These are phyloP conservation scores for Eustalomyia histrio DNA, from an alignment of 2,888 invertebrate species.

Conservation along the genomic window DNA sequence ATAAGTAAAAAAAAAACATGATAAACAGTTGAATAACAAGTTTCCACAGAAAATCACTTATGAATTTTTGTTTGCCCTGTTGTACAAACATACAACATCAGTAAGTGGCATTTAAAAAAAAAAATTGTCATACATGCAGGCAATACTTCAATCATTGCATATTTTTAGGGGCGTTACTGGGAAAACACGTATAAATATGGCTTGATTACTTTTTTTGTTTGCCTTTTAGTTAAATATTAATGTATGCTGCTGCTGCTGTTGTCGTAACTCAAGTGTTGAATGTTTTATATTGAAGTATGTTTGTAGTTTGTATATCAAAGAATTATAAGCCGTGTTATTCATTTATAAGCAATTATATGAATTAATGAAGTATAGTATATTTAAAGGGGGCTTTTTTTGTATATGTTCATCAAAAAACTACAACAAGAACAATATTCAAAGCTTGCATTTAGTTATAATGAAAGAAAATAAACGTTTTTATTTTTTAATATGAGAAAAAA, in stretches of 20 bases:
- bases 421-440: neutral
- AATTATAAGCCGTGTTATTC: neutral
- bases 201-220: neutral
- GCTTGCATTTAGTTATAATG: neutral
- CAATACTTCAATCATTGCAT: slow-evolving; percentile 20
- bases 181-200: neutral
- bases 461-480: neutral
- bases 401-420: neutral
- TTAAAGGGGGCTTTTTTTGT: neutral
- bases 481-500: neutral
- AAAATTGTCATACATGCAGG: slow-evolving; percentile 2
- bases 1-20: slow-evolving; percentile 5
- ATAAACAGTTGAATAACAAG: slow-evolving; percentile 14
- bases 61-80: slow-evolving; percentile 3
- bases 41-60: slow-evolving; percentile 44
- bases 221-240: slow-evolving; percentile 14
- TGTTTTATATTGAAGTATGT: neutral
- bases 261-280: slow-evolving; percentile 15
- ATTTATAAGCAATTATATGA: slow-evolving; percentile 57
- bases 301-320: slow-evolving; percentile 2
- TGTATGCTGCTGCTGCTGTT: neutral
- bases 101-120: slow-evolving; percentile 27
- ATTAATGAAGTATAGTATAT: slow-evolving; percentile 48
- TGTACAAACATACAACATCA: neutral
- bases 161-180: slow-evolving; percentile 54